Evolutionary conservation across 2,797 vertebrate genomes (phyloP), one percentile per base, ranked within the genome.

Genomic region (Steatocranus sp.): DNA sequence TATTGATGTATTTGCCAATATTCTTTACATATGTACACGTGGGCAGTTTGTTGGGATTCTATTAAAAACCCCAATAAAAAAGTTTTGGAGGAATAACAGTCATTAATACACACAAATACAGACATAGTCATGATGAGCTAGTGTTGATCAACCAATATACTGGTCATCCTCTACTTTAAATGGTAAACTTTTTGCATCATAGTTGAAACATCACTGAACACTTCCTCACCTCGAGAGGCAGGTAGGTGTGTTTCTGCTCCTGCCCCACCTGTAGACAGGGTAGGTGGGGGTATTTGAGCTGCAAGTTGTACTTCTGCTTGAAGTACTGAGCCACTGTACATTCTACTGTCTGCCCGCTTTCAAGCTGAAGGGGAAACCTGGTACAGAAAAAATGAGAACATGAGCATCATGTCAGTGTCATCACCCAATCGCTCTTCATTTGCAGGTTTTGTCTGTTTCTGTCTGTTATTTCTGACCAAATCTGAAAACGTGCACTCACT

Each of bases 271-370:
- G 99, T 34, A 99, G 96, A 91, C 99, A 99, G 68, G 99, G 99
- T 49, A 99, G 96, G 95, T 99, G 99, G 73, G 98, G 99, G 93
- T 99, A 99, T 86, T 99, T 99, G 81, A 99, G 97, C 95, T 99
- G 99, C 94, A 99, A 95, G 95, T 98, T 99, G 93, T 99, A 99
- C 95, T 99, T 99, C 95, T 99, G 98, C 94, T 99, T 99, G 92
- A 99, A 99, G 96, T 99, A 99, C 92, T 99, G 99, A 51, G 99
- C 99, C 90, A 99, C 99, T 8, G 99, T 99, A 93, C 99, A 99
- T 94, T 99, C 99, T 92, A 99, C 98, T 4, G 99, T 99, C 94
- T 99, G 99, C 46, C 99, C 99, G 3, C 98, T 99, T 95, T 99
- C 99, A 76, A 99, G 94, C 95, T 99, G 99, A 87, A 99, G 94